A percentile compares a stretch with the other conserved stretches of the same genome.
Evolutionary conservation across 2,797 vertebrate species (phyloP).

Genomic region (Lepus townsendii): DNA sequence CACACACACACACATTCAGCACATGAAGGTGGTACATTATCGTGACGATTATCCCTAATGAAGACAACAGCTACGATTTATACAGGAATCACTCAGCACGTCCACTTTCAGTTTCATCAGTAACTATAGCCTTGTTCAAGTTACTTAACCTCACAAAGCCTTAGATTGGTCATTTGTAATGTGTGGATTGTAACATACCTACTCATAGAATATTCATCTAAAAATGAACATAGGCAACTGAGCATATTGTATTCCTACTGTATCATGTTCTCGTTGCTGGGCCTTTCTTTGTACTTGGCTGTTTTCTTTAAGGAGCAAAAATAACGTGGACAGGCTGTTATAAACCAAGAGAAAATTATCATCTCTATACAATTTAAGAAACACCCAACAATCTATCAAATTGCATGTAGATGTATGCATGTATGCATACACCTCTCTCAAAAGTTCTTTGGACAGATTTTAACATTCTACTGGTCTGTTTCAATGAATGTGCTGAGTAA

Average conservation of each 20-base stretch:
- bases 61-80: neutral
- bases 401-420: neutral
- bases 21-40: fast-evolving
- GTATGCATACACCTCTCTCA: neutral
- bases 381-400: neutral
- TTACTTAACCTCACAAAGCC: neutral
- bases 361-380: neutral
- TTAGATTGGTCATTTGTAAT: neutral
- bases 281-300: neutral
- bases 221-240: neutral
- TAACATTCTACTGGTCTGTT: neutral
- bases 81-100: neutral
- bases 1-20: neutral
- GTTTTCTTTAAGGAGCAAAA: neutral
- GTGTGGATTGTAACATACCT: neutral
- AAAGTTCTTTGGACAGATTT: neutral
- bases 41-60: neutral
- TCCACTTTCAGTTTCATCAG: neutral
- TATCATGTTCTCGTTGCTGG: neutral
- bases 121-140: neutral
- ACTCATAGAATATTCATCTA: neutral
- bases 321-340: neutral
- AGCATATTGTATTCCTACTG: neutral
- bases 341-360: neutral
- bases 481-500: constrained; percentile 7